A percentile compares a stretch with the other conserved stretches of the same genome.
phyloP scores from a whole-genome alignment of 2,888 invertebrate genomes.

The Copidosoma aretas region DNA sequence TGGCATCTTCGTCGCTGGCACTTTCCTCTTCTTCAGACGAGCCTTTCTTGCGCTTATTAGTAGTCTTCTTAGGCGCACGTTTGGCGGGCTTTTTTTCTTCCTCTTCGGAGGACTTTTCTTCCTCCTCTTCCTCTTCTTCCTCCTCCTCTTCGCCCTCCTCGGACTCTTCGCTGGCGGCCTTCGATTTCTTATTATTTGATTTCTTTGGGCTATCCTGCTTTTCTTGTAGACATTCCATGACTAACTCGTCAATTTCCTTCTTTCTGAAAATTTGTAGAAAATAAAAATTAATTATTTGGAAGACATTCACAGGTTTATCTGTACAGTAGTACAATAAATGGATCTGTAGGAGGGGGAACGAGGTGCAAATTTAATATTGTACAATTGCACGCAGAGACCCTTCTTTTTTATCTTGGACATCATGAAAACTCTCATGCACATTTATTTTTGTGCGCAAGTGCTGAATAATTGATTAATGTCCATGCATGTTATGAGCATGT shows the following conservation, averaged over 20 bases:
- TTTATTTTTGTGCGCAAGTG: slow-evolving; percentile 38
- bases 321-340: not conserved
- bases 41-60: slow-evolving; percentile 65
- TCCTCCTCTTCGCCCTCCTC: slow-evolving; percentile 65
- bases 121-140: slow-evolving; percentile 62
- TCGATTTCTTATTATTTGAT: slow-evolving; percentile 61
- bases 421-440: slow-evolving; percentile 41
- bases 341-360: slow-evolving; percentile 60
- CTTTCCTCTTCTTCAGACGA: slow-evolving; percentile 65
- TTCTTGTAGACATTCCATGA: slow-evolving; percentile 76
- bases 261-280: slow-evolving; percentile 65
- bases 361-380: slow-evolving; percentile 50
- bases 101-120: slow-evolving; percentile 60
- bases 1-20: slow-evolving; percentile 65
- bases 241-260: slow-evolving; percentile 85
- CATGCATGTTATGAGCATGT: slow-evolving; percentile 21
- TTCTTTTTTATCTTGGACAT: slow-evolving; percentile 55
- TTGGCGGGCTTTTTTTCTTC: slow-evolving; percentile 69
- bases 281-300: not conserved
- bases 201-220: slow-evolving; percentile 62
- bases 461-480: slow-evolving; percentile 43
- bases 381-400: slow-evolving; percentile 58
- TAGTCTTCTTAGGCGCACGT: slow-evolving; percentile 65
- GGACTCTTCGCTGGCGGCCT: slow-evolving; percentile 64
- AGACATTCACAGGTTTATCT: not conserved